Percentiles rank a stretch among this genome's conserved stretches.
Evolutionary conservation across 2,797 vertebrate genomes (phyloP).

Genomic region (Gallirallus australis): DNA sequence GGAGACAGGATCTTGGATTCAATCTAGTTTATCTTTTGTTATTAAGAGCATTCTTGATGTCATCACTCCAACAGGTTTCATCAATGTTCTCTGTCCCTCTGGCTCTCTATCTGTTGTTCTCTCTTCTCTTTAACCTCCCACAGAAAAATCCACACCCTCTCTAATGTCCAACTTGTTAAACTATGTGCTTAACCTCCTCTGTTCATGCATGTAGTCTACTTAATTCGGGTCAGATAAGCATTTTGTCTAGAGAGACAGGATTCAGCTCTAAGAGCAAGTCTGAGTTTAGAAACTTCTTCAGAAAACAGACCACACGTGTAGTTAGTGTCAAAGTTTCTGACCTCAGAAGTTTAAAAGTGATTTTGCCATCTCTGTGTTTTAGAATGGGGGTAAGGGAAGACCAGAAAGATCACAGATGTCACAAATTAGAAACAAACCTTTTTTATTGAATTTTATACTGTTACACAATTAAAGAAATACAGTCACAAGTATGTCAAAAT

Average conservation of each 20-base stretch:
- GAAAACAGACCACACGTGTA: not conserved
- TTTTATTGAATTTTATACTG: constrained; percentile 71
- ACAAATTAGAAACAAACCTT: constrained; percentile 62
- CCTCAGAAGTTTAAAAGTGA: not conserved
- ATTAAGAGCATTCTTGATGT: not conserved
- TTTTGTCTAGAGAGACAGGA: not conserved
- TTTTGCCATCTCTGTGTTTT: not conserved
- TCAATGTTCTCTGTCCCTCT: not conserved
- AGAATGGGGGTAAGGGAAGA: not conserved
- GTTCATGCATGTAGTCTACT: not conserved
- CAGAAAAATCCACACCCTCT: not conserved
- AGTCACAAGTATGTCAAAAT: constrained; percentile 70
- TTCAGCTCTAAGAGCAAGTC: not conserved
- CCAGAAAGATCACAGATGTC: not conserved
- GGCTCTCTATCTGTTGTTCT: not conserved
- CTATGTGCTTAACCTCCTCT: not conserved
- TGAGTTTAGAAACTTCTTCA: not conserved
- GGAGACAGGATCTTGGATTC: accelerated
- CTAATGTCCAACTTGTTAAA: accelerated
- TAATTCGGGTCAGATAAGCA: not conserved
- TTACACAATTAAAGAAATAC: constrained; percentile 74
- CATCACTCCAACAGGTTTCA: not conserved
- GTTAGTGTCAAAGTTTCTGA: not conserved
- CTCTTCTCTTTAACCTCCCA: not conserved
- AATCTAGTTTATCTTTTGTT: not conserved